These are phyloP conservation scores for Thunnus maccoyii DNA, from an alignment of 2,113 vertebrate species.

Conservation along the genomic window DNA sequence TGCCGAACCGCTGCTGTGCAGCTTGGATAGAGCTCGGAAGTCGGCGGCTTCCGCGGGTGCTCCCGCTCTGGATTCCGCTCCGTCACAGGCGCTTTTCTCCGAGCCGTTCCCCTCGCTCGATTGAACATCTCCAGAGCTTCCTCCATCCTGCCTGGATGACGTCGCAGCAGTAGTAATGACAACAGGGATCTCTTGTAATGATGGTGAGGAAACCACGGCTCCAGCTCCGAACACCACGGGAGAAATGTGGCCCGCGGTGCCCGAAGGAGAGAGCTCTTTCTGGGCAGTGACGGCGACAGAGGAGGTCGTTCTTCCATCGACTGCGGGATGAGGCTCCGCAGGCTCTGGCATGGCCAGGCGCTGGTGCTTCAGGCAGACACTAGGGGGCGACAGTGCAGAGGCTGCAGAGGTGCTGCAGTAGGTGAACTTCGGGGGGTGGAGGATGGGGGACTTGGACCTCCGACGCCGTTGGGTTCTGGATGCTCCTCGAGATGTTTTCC, in stretches of 20 bases:
- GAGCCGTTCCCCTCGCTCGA: conserved; percentile 37
- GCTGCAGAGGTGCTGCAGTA: conserved; percentile 87
- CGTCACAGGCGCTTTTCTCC: conserved; percentile 35
- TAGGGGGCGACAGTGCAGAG: conserved; percentile 67
- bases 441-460: conserved; percentile 95
- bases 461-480: conserved; percentile 91
- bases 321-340: conserved; percentile 61
- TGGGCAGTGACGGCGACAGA: conserved; percentile 69
- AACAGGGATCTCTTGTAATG: conserved; percentile 14
- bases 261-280: conserved; percentile 76
- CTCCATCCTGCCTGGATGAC: conserved; percentile 9
- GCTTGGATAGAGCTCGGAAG: conserved; percentile 89
- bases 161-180: neutral
- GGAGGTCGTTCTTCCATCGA: neutral
- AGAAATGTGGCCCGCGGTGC: conserved; percentile 53
- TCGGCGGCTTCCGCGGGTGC: conserved; percentile 76
- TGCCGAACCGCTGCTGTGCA: conserved; percentile 75
- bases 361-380: conserved; percentile 87
- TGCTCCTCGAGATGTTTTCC: conserved; percentile 90
- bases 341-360: conserved; percentile 82
- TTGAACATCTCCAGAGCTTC: neutral
- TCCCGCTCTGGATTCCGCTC: conserved; percentile 11
- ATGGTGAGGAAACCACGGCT: conserved; percentile 30
- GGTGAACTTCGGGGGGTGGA: conserved; percentile 95
- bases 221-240: conserved; percentile 73